Conservation (phyloP, 1,140 invertebrate species). For the Euwallacea fornicatus region DNA sequence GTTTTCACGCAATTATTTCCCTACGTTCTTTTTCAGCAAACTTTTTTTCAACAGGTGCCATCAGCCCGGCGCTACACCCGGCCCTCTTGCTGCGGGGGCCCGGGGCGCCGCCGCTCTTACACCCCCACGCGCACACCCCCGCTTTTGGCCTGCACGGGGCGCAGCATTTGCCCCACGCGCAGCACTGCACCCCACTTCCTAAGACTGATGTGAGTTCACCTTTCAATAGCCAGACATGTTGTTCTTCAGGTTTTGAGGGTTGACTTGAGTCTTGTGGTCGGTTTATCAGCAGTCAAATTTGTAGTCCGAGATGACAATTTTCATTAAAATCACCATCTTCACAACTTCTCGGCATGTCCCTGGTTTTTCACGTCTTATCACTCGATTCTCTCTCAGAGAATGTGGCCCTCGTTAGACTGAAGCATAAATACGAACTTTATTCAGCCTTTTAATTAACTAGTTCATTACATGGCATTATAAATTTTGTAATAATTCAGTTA, state of each 20-base stretch:
- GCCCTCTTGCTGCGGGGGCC: conserved; percentile 65
- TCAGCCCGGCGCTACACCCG: conserved; percentile 65
- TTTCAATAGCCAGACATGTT: not conserved
- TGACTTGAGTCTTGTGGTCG: no score
- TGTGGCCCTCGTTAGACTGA: no score
- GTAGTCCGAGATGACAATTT: not conserved
- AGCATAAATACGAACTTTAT: no score
- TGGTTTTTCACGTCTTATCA: no score
- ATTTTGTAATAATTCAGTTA: no score
- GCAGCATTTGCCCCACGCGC: conserved; percentile 57
- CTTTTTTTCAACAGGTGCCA: conserved; percentile 42
- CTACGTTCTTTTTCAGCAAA: conserved; percentile 26
- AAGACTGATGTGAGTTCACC: conserved; percentile 48
- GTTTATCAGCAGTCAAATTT: not conserved
- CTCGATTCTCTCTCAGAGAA: no score
- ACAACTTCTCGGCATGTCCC: no score
- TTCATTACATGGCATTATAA: no score
- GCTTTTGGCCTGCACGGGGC: conserved; percentile 20
- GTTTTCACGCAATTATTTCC: not conserved
- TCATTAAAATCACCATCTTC: no score
- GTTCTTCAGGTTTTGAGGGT: not conserved
- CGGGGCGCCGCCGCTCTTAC: conserved; percentile 18
- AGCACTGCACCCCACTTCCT: conserved; percentile 54
- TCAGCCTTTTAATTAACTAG: no score
- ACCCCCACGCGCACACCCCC: conserved; percentile 24